phyloP scores from a whole-genome alignment of 30 jellyfish, hydroid and myxozoan genomes.

The Sanderia malayensis region DNA sequence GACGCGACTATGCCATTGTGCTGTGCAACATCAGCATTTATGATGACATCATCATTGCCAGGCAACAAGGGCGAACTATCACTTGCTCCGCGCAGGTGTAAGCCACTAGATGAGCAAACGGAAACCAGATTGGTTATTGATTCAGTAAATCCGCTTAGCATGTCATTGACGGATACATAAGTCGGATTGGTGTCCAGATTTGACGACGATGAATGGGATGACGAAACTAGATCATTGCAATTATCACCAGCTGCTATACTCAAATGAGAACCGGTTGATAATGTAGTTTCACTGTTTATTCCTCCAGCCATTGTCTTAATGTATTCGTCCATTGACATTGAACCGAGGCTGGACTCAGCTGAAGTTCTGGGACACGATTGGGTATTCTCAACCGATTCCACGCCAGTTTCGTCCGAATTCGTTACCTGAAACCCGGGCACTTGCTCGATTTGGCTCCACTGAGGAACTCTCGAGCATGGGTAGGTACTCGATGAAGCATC shows the following conservation, averaged over 20 bases:
- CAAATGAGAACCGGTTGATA: not conserved
- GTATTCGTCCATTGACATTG: not conserved
- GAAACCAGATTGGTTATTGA: not conserved
- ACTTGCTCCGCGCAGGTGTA: no score
- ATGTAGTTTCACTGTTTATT: slow-evolving; percentile 7
- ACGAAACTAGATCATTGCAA: no score
- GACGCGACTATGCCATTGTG: not conserved
- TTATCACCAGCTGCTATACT: not conserved
- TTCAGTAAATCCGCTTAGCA: not conserved
- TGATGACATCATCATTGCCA: not conserved
- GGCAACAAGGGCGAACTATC: no score
- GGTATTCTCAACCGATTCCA: no score
- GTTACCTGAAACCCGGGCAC: no score
- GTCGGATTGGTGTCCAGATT: not conserved
- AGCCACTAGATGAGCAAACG: not conserved
- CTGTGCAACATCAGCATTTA: not conserved
- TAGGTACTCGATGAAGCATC: no score
- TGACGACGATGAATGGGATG: no score
- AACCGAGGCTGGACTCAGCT: not conserved
- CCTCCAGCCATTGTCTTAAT: slow-evolving; percentile 10
- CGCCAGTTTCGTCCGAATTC: no score
- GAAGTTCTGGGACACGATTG: no score
- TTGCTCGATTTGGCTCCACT: no score
- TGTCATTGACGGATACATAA: not conserved
- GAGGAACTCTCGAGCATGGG: no score